These are phyloP conservation scores for Hucho hucho DNA, from an alignment of 2,113 vertebrate genomes.

Conservation along the genomic window DNA sequence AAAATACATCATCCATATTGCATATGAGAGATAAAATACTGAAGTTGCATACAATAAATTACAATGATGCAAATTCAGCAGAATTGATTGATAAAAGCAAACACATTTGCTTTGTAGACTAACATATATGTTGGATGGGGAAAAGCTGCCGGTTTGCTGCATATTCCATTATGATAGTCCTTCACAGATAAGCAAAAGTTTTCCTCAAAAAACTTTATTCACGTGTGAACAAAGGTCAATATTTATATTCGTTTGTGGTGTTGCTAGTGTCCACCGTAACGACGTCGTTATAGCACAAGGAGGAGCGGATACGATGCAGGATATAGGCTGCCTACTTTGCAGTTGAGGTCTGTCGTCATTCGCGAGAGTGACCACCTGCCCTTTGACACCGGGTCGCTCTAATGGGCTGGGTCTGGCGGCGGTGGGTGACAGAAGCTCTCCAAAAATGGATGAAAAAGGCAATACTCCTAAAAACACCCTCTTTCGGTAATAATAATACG, in stretches of 20 bases:
- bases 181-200: too few relatives aligned
- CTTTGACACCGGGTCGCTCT: constrained; percentile 61
- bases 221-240: too few relatives aligned
- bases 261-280: not conserved
- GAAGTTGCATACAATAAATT: too few relatives aligned
- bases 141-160: too few relatives aligned
- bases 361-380: constrained; percentile 59
- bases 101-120: too few relatives aligned
- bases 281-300: constrained; percentile 5
- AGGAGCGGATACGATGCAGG: constrained; percentile 3
- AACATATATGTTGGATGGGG: too few relatives aligned
- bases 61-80: too few relatives aligned
- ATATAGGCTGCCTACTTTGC: constrained; percentile 15
- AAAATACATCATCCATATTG: too few relatives aligned
- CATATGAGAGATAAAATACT: too few relatives aligned
- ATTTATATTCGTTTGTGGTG: not conserved
- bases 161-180: too few relatives aligned
- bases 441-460: constrained; percentile 45
- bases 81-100: too few relatives aligned
- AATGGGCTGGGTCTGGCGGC: constrained; percentile 37
- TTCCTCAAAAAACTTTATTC: too few relatives aligned
- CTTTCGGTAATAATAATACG: not conserved
- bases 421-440: constrained; percentile 37
- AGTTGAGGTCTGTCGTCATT: constrained; percentile 24
- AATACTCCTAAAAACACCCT: constrained; percentile 35